Base-by-base conservation (phyloP, 1,140 invertebrate species). In the Cyclina sinensis region DNA sequence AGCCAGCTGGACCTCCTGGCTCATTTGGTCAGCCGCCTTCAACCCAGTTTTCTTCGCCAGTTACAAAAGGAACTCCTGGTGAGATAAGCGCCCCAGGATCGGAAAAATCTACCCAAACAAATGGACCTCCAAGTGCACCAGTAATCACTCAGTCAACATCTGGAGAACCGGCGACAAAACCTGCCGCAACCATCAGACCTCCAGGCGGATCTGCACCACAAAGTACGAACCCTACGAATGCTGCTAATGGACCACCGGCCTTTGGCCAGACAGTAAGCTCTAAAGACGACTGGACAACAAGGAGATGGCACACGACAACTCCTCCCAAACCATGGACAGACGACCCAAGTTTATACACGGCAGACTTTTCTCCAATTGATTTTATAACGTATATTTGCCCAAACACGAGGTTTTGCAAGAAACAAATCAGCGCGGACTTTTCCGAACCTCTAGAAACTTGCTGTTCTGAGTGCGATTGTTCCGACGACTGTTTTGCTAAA, bases 401-500 rank as follows among this genome's bases (percentile, higher is more conserved):
- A 37, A 18, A 70, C 37, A 70, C 65, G 18, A 35, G 37, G 18
- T 70, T 32, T 37, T 70, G 65, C n/a, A 18, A 30, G 11, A 9
- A 18, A 70, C 32, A 5, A 70, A 70, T 16, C 32, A 18, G 16
- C 9, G 1, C 65, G 1, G 21, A 37, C 18, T 12, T 16, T n/a
- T 21, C 5, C 1, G 32, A 70, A 16, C 30, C 30, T 30, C 9
- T 1, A 27, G 12, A 21, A 11, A 70, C 1, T 21, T 70, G 65
- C 14, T 70, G 65, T 39, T 16, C 18, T 1, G 14, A 35, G 14
- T 70, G 65, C 37, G 65, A 70, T 37, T 70, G 65, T 39, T 37
- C 32, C 18, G 65, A 70, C 14, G 65, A 70, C 3, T 70, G 65
- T 70, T 70, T 70, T n/a, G 65, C 21, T 21, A 70, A 70, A 37